These are phyloP conservation scores for Eciton burchellii DNA, from an alignment of 1,140 invertebrate species.

Conservation along the genomic window DNA sequence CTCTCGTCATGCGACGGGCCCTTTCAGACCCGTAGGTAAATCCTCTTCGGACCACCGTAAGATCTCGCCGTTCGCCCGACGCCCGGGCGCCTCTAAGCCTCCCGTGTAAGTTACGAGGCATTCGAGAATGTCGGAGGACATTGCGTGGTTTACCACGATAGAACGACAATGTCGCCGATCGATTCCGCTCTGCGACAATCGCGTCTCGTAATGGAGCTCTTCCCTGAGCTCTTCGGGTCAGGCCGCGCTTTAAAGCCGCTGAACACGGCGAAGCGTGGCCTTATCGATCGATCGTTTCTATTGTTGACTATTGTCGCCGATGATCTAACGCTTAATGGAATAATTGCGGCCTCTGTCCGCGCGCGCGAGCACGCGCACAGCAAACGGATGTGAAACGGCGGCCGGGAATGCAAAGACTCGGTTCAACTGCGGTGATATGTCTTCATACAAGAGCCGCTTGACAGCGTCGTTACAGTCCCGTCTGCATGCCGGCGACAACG, in stretches of 20 bases:
- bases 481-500: slow-evolving; percentile 60
- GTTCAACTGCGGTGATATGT: slow-evolving; percentile 69
- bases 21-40: slow-evolving; percentile 25
- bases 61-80: slow-evolving; percentile 15
- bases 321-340: slow-evolving; percentile 74
- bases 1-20: slow-evolving; percentile 12
- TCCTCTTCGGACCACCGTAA: neutral
- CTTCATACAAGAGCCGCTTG: slow-evolving; percentile 69
- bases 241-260: neutral
- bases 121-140: neutral
- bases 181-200: neutral
- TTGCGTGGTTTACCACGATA: neutral
- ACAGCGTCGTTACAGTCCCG: slow-evolving; percentile 64
- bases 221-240: neutral
- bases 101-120: slow-evolving; percentile 40
- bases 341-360: slow-evolving; percentile 67
- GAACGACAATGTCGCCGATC: slow-evolving; percentile 2
- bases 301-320: slow-evolving; percentile 65
- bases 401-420: slow-evolving; percentile 61
- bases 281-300: slow-evolving; percentile 49
- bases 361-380: neutral
- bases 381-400: slow-evolving; percentile 58
- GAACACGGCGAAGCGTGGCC: slow-evolving; percentile 9
- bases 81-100: slow-evolving; percentile 19
- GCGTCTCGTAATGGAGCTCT: neutral